Base-by-base conservation (phyloP, 1,140 invertebrate species). In the Brachionus angularis region DNA sequence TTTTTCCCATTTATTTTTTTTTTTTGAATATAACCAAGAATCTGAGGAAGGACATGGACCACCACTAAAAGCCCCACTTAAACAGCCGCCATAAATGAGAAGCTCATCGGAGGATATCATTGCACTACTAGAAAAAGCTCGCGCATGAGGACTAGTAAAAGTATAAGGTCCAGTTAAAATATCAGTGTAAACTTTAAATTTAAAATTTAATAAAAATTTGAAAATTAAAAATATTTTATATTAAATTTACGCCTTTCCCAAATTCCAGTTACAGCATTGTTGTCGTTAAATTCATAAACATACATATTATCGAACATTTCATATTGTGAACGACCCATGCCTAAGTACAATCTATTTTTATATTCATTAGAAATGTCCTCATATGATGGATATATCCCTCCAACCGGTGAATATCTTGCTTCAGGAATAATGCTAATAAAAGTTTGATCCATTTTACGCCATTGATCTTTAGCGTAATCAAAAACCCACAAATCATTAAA, bases 31-130 rank as follows among this genome's bases (percentile, higher is more conserved):
- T 18, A 75, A 21, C 75, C 75, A 76, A 16, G 75, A 75, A 50
- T 76, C 75, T 10, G 74, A 69, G 0, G 70, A 52, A 2, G 75
- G 75, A 73, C 75, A 76, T 4, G 75, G 74, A 3, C 75, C 75
- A 31, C 74, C 75, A 29, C 64, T 73, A 33, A 61, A 50, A 21
- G 74, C 72, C 27, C 74, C 74, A 31, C 74, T 75, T 69, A 76
- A 44, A 73, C 75, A 76, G 12, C 75, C 75, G 10, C 75, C 74
- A 72, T 73, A 74, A n/a, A 76, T 75, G 25, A 75, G 53, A 1
- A 76, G 39, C 14, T 73, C 62, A 33, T 75, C 52, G 21, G 62
- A 25, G 16, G 67, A 71, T 5, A 73, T 73, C 64, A 75, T 75
- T 18, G 73, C 49, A 1, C 74, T 74, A 21, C 62, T 70, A 18